A percentile compares a stretch with the other conserved stretches of the same genome.
Evolutionary conservation across 2,113 vertebrate genomes (phyloP).

Genomic region (Campylorhamphus procurvoides): DNA sequence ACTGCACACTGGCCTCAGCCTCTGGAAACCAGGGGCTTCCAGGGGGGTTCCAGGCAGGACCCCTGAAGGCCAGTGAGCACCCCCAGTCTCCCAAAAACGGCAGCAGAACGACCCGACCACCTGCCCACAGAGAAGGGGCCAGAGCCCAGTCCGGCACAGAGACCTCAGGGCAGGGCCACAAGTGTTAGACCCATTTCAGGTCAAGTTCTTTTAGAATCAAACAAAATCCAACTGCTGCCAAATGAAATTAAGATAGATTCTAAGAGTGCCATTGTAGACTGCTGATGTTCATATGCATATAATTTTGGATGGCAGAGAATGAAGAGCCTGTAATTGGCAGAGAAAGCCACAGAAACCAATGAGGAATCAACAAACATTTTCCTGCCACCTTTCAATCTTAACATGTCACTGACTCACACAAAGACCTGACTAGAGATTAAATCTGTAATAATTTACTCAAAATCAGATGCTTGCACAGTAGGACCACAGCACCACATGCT

Average conservation of each 20-base stretch:
- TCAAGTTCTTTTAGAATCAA: slow-evolving; percentile 2
- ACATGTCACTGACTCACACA: background rate
- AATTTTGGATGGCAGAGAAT: slow-evolving; percentile 42
- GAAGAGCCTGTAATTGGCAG: background rate
- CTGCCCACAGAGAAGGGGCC: background rate
- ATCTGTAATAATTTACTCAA: background rate
- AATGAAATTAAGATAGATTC: slow-evolving; percentile 49
- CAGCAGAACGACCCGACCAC: background rate
- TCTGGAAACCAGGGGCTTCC: background rate
- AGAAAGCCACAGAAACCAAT: background rate
- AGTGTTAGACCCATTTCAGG: background rate
- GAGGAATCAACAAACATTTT: slow-evolving; percentile 4
- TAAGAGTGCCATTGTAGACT: background rate
- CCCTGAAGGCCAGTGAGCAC: background rate
- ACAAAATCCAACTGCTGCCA: slow-evolving; percentile 1
- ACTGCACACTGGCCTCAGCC: fast-evolving
- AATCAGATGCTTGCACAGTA: background rate
- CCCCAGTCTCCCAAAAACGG: background rate
- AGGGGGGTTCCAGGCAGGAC: background rate
- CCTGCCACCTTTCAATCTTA: slow-evolving; percentile 28
- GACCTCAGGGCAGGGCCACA: background rate
- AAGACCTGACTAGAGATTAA: slow-evolving; percentile 20
- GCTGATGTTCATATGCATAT: background rate
- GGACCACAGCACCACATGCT: background rate
- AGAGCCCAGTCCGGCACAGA: background rate